Percentiles rank a stretch among this genome's conserved stretches.
phyloP scores from a whole-genome alignment of 2,113 vertebrate species.

The Pica pica region DNA sequence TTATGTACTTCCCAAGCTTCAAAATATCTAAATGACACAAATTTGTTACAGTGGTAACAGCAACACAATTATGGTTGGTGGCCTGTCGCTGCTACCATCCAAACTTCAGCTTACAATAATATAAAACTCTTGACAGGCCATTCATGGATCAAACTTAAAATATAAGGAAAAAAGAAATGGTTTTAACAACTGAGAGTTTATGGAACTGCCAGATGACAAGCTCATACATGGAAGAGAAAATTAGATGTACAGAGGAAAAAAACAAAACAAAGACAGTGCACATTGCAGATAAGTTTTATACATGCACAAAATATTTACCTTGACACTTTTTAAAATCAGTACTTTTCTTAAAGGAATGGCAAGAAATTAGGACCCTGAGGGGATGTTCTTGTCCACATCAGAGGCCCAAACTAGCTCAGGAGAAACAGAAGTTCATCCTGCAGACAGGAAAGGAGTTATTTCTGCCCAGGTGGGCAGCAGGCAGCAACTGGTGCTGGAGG shows the following conservation, averaged over 20 bases:
- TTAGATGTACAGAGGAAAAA: not conserved
- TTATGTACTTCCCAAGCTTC: slow-evolving; percentile 47
- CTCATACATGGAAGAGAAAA: not conserved
- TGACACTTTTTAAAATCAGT: not conserved
- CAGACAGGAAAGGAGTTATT: not conserved
- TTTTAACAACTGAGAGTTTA: slow-evolving; percentile 13
- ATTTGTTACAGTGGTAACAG: slow-evolving; percentile 57
- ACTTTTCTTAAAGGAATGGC: not conserved
- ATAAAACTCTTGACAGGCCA: slow-evolving; percentile 49
- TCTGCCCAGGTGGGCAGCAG: not conserved
- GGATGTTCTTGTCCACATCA: not conserved
- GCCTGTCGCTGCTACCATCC: slow-evolving; percentile 46
- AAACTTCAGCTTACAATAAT: slow-evolving; percentile 36
- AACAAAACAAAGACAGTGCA: not conserved
- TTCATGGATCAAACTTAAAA: slow-evolving; percentile 42
- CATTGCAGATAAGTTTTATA: not conserved
- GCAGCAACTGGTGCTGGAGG: not conserved
- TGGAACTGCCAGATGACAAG: not conserved
- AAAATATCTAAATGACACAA: slow-evolving; percentile 53
- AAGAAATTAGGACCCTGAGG: not conserved
- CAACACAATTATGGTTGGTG: slow-evolving; percentile 61
- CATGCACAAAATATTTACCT: not conserved
- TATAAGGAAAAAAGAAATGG: not conserved
- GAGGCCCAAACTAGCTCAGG: not conserved
- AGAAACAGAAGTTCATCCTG: not conserved